phyloP scores from a whole-genome alignment of 2,797 vertebrate species.

The Onychomys torridus region DNA sequence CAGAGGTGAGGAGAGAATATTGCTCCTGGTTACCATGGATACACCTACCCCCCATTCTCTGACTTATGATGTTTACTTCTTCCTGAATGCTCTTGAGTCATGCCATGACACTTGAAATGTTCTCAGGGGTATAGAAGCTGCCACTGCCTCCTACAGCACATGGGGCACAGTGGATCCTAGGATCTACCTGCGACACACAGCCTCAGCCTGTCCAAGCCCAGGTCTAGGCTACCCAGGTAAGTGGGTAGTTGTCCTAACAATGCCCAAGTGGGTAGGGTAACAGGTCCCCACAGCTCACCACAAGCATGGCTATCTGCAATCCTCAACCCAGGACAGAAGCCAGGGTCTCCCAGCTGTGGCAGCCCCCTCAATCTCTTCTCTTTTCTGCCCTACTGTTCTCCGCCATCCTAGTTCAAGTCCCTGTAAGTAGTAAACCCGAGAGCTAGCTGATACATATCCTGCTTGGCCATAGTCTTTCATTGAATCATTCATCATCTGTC shows the following conservation, averaged over 20 bases:
- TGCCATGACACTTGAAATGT: rapidly evolving
- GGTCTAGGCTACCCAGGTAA: background rate
- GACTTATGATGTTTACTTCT: background rate
- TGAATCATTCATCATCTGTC: background rate
- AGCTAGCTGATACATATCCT: too few species aligned
- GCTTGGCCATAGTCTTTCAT: background rate
- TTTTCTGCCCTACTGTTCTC: too few species aligned
- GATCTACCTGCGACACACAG: rapidly evolving
- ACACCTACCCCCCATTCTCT: background rate
- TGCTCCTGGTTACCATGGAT: background rate
- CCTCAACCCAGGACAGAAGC: background rate
- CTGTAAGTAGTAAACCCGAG: background rate
- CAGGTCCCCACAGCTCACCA: background rate
- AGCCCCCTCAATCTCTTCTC: background rate
- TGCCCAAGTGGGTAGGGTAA: too few species aligned
- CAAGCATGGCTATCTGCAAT: background rate
- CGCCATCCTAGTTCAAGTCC: too few species aligned
- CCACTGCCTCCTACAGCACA: too few species aligned
- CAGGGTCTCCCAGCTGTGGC: background rate
- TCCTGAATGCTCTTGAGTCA: background rate
- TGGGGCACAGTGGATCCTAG: rapidly evolving
- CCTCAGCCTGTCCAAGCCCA: background rate
- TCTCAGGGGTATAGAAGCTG: background rate
- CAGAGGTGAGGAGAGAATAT: background rate
- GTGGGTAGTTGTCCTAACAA: rapidly evolving